These are phyloP conservation scores for Folsomia candida DNA, from an alignment of 2,888 invertebrate species.

Conservation along the genomic window DNA sequence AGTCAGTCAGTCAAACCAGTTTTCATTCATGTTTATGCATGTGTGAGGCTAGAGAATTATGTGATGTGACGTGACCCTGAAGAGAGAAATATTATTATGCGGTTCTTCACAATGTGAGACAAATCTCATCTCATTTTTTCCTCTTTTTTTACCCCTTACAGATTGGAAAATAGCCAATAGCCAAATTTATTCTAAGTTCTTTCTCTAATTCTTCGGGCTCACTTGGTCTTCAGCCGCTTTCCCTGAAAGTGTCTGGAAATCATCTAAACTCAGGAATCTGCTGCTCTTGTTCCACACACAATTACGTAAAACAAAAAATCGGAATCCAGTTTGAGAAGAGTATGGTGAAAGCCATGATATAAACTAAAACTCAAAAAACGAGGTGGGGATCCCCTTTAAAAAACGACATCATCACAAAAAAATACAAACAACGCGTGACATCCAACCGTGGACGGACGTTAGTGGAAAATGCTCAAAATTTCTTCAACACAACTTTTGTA, in stretches of 20 bases:
- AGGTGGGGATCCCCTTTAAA: conserved; percentile 30
- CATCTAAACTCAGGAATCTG: conserved; percentile 48
- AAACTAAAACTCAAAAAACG: not conserved
- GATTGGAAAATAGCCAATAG: conserved; percentile 50
- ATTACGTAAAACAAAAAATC: conserved; percentile 22
- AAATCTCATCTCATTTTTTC: conserved; percentile 22
- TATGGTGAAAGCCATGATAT: too few relatives aligned
- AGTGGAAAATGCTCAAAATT: conserved; percentile 30
- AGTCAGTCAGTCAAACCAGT: conserved; percentile 7
- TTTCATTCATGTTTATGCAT: conserved; percentile 16
- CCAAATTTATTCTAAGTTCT: conserved; percentile 45
- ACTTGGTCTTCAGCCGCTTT: conserved; percentile 34
- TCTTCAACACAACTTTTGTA: conserved; percentile 27
- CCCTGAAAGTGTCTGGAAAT: conserved; percentile 27
- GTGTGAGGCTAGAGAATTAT: too few relatives aligned
- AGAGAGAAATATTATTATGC: conserved; percentile 11
- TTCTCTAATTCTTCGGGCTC: conserved; percentile 47
- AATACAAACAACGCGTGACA: conserved; percentile 25
- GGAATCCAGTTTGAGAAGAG: conserved; percentile 18
- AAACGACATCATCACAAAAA: too few relatives aligned
- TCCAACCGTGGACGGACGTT: conserved; percentile 30
- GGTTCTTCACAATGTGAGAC: too few relatives aligned
- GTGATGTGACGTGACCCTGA: not conserved
- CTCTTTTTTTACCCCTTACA: conserved; percentile 34
- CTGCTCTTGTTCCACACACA: conserved; percentile 48